phyloP scores from a whole-genome alignment of 1,140 invertebrate species.

The Drosophila cardini region DNA sequence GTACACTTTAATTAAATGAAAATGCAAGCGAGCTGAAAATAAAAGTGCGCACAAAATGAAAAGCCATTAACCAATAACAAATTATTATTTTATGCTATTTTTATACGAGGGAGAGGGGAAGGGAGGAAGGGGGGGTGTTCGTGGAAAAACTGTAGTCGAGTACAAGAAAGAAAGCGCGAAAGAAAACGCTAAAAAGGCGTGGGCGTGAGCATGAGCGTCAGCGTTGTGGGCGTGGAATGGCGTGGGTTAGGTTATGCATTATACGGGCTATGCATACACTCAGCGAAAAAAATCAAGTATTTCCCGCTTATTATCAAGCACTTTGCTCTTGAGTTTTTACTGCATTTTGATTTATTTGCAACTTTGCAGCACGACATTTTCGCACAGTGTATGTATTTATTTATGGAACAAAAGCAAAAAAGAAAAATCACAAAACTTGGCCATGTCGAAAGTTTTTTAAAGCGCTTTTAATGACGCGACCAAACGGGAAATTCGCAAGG shows the following conservation, averaged over 20 bases:
- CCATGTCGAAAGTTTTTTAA: conserved; percentile 48
- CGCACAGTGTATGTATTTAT: neutral
- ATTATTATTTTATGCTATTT: conserved; percentile 58
- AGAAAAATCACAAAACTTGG: conserved; percentile 1
- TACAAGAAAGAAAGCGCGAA: too few species aligned
- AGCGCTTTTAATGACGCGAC: conserved; percentile 50
- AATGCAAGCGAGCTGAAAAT: conserved; percentile 52
- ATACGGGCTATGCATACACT: too few species aligned
- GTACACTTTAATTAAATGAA: conserved; percentile 71
- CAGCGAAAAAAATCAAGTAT: too few species aligned
- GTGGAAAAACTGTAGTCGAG: too few species aligned
- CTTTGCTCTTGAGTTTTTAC: too few species aligned
- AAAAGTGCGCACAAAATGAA: conserved; percentile 58
- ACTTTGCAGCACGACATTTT: too few species aligned
- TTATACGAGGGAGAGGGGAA: conserved; percentile 7
- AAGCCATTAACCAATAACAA: conserved; percentile 73
- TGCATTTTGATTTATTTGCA: too few species aligned
- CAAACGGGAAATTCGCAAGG: conserved; percentile 40
- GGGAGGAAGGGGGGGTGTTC: neutral
- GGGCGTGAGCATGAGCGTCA: too few species aligned
- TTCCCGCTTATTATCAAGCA: too few species aligned
- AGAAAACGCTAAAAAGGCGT: too few species aligned
- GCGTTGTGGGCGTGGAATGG: too few species aligned
- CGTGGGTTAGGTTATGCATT: too few species aligned
- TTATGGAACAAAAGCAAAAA: neutral